Evolutionary conservation across 2,797 vertebrate species (phyloP).

Genomic region (Pipistrellus pipistrellus): DNA sequence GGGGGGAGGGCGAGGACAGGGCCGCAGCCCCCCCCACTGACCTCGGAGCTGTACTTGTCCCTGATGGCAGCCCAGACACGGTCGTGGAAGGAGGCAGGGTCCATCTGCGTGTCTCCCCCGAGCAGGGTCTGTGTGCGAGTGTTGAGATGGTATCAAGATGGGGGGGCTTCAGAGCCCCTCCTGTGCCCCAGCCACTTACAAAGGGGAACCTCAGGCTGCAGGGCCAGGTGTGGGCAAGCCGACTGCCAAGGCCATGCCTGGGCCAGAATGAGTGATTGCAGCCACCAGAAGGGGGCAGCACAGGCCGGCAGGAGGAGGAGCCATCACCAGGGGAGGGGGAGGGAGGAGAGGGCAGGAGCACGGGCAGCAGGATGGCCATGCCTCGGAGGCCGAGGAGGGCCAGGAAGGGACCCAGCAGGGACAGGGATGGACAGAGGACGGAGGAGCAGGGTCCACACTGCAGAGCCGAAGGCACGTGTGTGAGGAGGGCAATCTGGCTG

Average conservation of each 20-base stretch:
- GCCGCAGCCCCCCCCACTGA: constrained; percentile 73
- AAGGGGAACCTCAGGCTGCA: background rate
- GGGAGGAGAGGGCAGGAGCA: background rate
- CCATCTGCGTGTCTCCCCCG: constrained; percentile 88
- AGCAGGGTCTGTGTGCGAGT: constrained; percentile 88
- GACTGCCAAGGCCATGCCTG: background rate
- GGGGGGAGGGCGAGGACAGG: background rate
- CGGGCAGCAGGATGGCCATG: background rate
- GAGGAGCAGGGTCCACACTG: background rate
- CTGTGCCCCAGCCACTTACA: background rate
- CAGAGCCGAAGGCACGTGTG: fast-evolving
- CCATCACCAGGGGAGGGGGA: background rate
- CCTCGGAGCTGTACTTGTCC: constrained; percentile 93
- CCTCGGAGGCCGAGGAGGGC: fast-evolving
- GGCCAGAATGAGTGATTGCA: background rate
- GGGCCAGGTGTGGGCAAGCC: background rate
- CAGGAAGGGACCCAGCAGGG: background rate
- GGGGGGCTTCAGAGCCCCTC: background rate
- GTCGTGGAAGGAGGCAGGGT: constrained; percentile 88
- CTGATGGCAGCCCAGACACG: constrained; percentile 91
- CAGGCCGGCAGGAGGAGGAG: background rate
- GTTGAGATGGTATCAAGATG: background rate
- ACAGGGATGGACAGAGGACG: background rate
- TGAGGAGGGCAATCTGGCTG: background rate
- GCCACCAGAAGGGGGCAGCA: constrained; percentile 26